Evolutionary conservation across 2,888 invertebrate species (phyloP), one percentile per base, ranked within the genome.

Genomic region (Dusona sp.): DNA sequence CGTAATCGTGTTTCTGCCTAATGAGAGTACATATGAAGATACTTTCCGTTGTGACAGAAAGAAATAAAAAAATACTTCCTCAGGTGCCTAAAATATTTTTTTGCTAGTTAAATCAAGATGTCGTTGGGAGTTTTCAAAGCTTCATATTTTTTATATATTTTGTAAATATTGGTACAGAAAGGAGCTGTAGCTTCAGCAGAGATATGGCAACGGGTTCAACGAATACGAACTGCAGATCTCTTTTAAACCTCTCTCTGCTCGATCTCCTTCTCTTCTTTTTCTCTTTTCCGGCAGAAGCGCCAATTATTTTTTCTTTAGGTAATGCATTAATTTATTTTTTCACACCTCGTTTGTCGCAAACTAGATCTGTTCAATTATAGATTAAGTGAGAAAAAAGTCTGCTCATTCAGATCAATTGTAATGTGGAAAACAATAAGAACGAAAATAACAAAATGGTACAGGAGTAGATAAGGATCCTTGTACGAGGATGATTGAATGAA

Each of bases 181-280:
- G 57, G 64, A 29, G 72, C 77, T 73, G 57, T 29, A 82, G 78
- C 77, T 80, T 68, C 48, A 73, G 72, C 61, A 11, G 33, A 83
- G 57, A 83, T 80, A 77, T 70, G 83, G 79, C 83, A 86, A 86
- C 75, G 86, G 83, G 83, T 79, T 73, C 57, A 73, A 65, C 72
- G 77, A 77, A 22, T n/a, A 36, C 72, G 67, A 77, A 67, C 83
- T 19, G 36, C 54, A 57, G 29, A 75, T 51, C 45, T 48, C 83
- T 79, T 83, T 75, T 65, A 77, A 54, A 29, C 22, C 45, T 70
- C 61, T 45, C 54, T 72, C 25, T 57, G n/a, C 42, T 48, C n/a
- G 3, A 38, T 16, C 19, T 48, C 22, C 36, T 75, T 36, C 7
- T 9, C 6, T 9, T n/a, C 33, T 38, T 38, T n/a, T 36, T 4